phyloP scores from a whole-genome alignment of 1,140 invertebrate species.

The Diploscapter pachys region DNA sequence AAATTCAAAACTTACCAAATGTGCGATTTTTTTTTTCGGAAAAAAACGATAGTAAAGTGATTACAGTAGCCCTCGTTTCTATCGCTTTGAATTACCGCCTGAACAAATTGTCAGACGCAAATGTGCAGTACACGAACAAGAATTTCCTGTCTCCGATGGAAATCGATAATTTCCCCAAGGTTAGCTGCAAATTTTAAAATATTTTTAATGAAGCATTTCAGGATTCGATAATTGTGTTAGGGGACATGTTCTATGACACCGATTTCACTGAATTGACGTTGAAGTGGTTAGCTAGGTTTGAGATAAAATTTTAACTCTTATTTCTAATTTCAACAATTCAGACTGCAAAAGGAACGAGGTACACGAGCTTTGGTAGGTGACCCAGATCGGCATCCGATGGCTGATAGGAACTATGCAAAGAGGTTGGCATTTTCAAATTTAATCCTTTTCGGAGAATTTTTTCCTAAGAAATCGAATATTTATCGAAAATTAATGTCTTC shows the following conservation, averaged over 20 bases:
- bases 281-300: constrained; percentile 26
- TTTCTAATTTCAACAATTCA: not conserved
- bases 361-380: constrained; percentile 27
- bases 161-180: not conserved
- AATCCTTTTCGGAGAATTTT: not conserved
- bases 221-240: constrained; percentile 19
- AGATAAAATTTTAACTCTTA: not conserved
- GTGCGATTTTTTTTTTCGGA: not conserved
- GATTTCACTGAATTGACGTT: constrained; percentile 27
- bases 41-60: too few species aligned
- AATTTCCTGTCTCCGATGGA: constrained; percentile 17
- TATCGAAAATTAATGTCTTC: not conserved
- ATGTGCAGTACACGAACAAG: constrained; percentile 3
- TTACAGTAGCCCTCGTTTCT: constrained; percentile 24
- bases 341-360: constrained; percentile 8
- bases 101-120: constrained; percentile 14
- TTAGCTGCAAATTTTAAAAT: not conserved
- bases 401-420: constrained; percentile 12
- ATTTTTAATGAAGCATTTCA: not conserved
- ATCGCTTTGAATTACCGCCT: constrained; percentile 24
- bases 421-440: not conserved
- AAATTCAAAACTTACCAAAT: not conserved
- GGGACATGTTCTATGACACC: constrained; percentile 36
- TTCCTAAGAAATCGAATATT: too few species aligned
- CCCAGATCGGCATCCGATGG: constrained; percentile 33